Base-by-base conservation (phyloP, 2,113 vertebrate species). In the Colossoma macropomum region DNA sequence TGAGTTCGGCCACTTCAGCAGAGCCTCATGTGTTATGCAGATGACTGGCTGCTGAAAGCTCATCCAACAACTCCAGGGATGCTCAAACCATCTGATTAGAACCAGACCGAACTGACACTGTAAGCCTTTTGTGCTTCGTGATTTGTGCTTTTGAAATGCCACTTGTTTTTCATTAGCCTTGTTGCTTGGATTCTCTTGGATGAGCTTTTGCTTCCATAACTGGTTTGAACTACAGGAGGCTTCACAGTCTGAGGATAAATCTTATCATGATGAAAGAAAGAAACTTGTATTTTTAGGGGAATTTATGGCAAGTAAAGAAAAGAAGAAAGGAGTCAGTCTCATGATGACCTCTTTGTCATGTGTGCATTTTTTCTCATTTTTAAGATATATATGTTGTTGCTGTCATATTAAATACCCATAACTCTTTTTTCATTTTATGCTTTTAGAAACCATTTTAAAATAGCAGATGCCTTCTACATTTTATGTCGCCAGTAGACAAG, bases 41-140 rank as follows among this genome's bases (percentile, higher is more conserved):
- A 82, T 83, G 75, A 41, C 76, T 76, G 66, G 38, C 16, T 83
- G 66, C 41, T 63, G 75, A 78, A 83, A 62, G 21, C 68, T 45
- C 28, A 77, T 56, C n/a, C 52, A 45, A 28, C 59, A 50, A n/a
- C 41, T 32, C 32, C 56, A 17, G 23, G 17, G 66, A 50, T 71
- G 70, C 30, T 62, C 60, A 34, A 45, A 27, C 59, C 38, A 72
- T 63, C 69, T 78, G 75, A 83, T 62, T 28, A 78, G 56, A 78
- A 34, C 34, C 56, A 72, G 30, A 69, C 48, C 23, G 11, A 59
- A 12, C 63, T n/a, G 62, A 59, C 19, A 30, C 62, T 75, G n/a
- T 75, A 70, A 70, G 73, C 75, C 52, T 34, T 41, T 28, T 76
- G 80, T 77, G 32, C n/a, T 63, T 77, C 54, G 41, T 32, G 73